Evolutionary conservation across 2,888 invertebrate species (phyloP).

Genomic region (Hirtodrosophila alboralis): DNA sequence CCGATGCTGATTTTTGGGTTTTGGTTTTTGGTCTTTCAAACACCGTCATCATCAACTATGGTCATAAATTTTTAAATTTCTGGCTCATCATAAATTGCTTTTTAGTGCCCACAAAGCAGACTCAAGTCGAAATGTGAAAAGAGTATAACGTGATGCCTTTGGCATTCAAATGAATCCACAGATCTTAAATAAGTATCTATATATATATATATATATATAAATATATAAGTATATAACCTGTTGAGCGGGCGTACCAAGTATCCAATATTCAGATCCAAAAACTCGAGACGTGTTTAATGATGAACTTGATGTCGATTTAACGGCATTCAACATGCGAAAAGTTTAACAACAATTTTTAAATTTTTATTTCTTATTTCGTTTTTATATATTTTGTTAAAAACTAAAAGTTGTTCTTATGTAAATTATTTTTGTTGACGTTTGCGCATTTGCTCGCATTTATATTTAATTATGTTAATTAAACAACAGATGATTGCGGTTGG

Average conservation of each 20-base stretch:
- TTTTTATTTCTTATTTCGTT: not conserved
- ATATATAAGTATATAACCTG: slow-evolving; percentile 20
- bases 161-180: slow-evolving; percentile 76
- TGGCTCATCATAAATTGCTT: slow-evolving; percentile 72
- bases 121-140: slow-evolving; percentile 58
- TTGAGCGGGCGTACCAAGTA: too few relatives aligned
- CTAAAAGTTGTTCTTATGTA: slow-evolving; percentile 76
- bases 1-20: slow-evolving; percentile 10
- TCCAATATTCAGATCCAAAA: slow-evolving; percentile 30
- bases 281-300: slow-evolving; percentile 70
- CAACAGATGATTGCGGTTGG: slow-evolving; percentile 27
- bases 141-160: slow-evolving; percentile 66
- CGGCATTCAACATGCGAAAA: slow-evolving; percentile 38
- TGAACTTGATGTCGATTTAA: slow-evolving; percentile 70
- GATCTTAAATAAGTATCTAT: slow-evolving; percentile 15
- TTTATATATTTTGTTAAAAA: slow-evolving; percentile 42
- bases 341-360: slow-evolving; percentile 12
- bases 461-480: slow-evolving; percentile 74
- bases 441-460: slow-evolving; percentile 64
- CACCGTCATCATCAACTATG: slow-evolving; percentile 38
- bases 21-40: slow-evolving; percentile 16
- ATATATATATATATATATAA: too few relatives aligned
- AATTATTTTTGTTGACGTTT: slow-evolving; percentile 45
- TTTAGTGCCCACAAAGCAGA: slow-evolving; percentile 46
- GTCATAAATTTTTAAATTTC: slow-evolving; percentile 71